Conservation (phyloP, 2,797 vertebrate species). For the Phrynocephalus guinanensis region DNA sequence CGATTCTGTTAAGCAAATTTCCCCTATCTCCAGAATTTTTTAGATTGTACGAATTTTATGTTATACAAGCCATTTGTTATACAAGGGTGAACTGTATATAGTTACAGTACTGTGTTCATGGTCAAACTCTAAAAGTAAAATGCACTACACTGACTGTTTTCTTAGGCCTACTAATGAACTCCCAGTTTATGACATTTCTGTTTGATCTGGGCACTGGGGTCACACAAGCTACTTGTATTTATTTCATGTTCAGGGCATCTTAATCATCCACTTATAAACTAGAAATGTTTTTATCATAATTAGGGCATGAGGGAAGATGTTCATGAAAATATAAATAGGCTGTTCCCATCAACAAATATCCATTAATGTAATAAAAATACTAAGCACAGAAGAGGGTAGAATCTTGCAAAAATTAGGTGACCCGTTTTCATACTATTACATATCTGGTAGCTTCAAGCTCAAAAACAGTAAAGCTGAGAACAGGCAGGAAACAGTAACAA, state of each 20-base stretch:
- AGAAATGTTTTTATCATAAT: not conserved
- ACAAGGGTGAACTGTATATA: not conserved
- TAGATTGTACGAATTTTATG: no score
- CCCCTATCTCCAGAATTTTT: no score
- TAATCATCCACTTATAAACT: not conserved
- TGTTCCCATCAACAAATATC: conserved; percentile 24
- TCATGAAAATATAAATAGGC: not conserved
- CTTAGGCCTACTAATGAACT: conserved; percentile 4
- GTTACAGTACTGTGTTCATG: not conserved
- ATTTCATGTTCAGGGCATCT: not conserved
- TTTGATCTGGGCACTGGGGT: not conserved
- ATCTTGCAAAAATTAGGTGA: conserved; percentile 57
- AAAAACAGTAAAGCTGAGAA: conserved; percentile 60
- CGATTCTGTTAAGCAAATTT: no score
- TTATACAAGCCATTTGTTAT: no score
- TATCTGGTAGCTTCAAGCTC: conserved; percentile 57
- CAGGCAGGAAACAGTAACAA: conserved; percentile 47
- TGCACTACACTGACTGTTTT: not conserved
- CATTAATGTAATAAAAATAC: conserved; percentile 42
- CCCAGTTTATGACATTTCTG: not conserved
- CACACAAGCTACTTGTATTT: rapidly evolving
- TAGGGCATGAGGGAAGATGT: not conserved
- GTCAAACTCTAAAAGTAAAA: not conserved
- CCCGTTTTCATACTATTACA: conserved; percentile 65
- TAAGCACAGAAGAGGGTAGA: conserved; percentile 55